Evolutionary conservation across 2,888 invertebrate genomes (phyloP).

Genomic region (Agrotis segetum): DNA sequence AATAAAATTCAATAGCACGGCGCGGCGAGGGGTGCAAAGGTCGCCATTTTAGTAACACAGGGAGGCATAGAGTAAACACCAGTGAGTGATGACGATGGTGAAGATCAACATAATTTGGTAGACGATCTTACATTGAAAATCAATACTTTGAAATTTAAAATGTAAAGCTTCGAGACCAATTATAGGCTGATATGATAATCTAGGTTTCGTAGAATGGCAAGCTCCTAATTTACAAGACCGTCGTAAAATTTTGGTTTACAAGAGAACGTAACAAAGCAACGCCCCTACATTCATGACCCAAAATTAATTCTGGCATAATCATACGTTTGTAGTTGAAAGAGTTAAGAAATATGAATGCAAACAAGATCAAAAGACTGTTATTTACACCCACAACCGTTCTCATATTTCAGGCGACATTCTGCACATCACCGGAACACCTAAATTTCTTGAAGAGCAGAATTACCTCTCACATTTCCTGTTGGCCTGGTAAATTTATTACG

Average conservation of each 20-base stretch:
- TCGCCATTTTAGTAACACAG: conserved; percentile 46
- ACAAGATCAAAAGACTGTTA: conserved; percentile 46
- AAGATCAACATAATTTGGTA: conserved; percentile 35
- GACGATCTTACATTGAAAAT: conserved; percentile 21
- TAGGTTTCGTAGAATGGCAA: neutral
- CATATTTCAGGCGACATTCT: conserved; percentile 45
- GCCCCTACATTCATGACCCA: neutral
- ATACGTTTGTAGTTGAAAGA: neutral
- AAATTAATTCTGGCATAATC: neutral
- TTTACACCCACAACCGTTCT: conserved; percentile 41
- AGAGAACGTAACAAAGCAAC: no score
- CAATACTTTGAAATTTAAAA: neutral
- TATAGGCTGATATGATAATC: neutral
- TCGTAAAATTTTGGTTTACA: neutral
- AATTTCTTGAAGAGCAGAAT: conserved; percentile 56
- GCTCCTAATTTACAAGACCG: neutral
- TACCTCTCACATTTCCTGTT: conserved; percentile 57
- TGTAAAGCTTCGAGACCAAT: neutral
- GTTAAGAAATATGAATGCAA: conserved; percentile 6
- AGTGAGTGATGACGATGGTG: conserved; percentile 14
- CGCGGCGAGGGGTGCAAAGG: conserved; percentile 51
- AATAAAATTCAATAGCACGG: conserved; percentile 46
- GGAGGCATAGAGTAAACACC: conserved; percentile 43
- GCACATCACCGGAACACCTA: conserved; percentile 41
- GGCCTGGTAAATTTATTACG: conserved; percentile 64